Base-by-base conservation (phyloP, 2,797 vertebrate genomes). In the Galago senegalensis region DNA sequence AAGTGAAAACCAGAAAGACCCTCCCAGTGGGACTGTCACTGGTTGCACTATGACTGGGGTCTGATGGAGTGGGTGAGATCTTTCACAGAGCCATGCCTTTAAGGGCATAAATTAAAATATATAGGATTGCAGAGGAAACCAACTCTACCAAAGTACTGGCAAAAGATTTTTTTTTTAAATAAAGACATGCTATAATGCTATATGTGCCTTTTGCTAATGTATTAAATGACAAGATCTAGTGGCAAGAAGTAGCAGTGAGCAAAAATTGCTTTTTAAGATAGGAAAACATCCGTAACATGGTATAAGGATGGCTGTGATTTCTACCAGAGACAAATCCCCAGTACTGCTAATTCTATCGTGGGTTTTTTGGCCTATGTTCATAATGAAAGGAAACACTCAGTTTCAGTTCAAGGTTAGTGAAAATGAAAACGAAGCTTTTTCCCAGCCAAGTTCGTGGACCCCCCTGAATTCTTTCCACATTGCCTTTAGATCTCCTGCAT, bases 191-290 rank as follows among this genome's bases (percentile, higher is more conserved):
- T 95, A 65, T 12, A 75, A 58, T 80, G 93, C 91, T 43, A 86
- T 7, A 69, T 23, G 5, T 37, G 7, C 17, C 67, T 91, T 95
- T 90, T 96, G 73, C 88, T 70, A 83, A 31, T 31, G 60, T 56
- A 49, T 61, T 85, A 87, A 96, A 88, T 79, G 80, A 93, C 43
- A 76, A 89, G 70, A 58, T 80, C 79, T 73, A 84, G 65, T n/a
- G 72, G 73, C 60, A 86, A 70, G 72, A 94, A 87, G 75, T n/a
- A 76, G 31, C 60, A 63, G 89, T 58, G 70, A 94, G 73, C 86
- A 91, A 92, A 89, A 75, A 40, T 49, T 56, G 60, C 61, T 94
- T 93, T 86, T 63, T 37, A 43, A 91, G 76, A 40, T 80, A 81
- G 63, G 72, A 85, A 80, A 93, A 77, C 73, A 93, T 67, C 79